Conservation (phyloP, 2,888 invertebrate species). For the Yponomeuta cagnagella region DNA sequence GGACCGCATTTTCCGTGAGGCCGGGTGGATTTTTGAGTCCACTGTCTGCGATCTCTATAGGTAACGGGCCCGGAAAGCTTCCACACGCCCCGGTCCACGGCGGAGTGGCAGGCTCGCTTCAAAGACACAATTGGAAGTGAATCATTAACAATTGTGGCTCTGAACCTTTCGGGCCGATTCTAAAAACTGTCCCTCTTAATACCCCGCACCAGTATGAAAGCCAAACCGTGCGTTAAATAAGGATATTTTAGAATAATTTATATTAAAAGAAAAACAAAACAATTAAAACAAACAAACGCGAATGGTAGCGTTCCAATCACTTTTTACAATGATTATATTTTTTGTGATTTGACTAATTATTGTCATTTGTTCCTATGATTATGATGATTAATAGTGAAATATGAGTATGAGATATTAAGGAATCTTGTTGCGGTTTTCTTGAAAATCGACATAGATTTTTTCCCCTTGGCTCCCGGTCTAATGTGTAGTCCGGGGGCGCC, state of each 20-base stretch:
- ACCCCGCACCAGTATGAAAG: constrained; percentile 66
- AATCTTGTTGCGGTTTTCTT: constrained; percentile 72
- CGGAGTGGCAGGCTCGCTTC: constrained; percentile 21
- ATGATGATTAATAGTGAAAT: constrained; percentile 49
- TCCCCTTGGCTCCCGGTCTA: constrained; percentile 25
- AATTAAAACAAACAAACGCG: constrained; percentile 46
- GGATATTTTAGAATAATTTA: constrained; percentile 61
- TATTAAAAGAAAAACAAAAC: constrained; percentile 17
- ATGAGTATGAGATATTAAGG: constrained; percentile 21
- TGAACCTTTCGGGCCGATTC: constrained; percentile 41
- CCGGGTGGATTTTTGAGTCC: constrained; percentile 42
- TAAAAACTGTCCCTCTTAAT: constrained; percentile 53
- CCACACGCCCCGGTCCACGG: constrained; percentile 48
- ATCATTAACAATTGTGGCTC: constrained; percentile 33
- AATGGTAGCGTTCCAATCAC: constrained; percentile 49
- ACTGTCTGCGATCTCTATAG: constrained; percentile 71
- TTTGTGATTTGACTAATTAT: constrained; percentile 71
- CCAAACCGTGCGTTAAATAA: constrained; percentile 65
- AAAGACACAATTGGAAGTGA: constrained; percentile 2
- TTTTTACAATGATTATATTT: constrained; percentile 55
- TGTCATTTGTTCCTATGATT: constrained; percentile 73
- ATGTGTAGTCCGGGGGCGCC: background rate
- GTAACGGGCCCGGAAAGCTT: constrained; percentile 44
- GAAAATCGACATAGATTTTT: constrained; percentile 72
- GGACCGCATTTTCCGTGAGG: constrained; percentile 51